Conservation (phyloP, 2,113 vertebrate species). For the Budorcas taxicolor region DNA sequence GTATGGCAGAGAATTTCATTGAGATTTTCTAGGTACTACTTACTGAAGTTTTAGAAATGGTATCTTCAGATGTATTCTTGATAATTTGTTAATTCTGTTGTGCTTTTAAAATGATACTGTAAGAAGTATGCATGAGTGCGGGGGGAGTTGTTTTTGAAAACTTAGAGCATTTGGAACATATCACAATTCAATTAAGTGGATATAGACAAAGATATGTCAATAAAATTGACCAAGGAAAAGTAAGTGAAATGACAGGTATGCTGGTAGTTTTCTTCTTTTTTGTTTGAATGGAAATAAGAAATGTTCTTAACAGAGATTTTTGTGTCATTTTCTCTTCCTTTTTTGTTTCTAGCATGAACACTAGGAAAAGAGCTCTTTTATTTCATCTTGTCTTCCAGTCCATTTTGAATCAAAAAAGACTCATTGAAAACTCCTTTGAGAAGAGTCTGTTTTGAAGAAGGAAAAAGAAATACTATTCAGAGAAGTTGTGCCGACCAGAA, state of each 20-base stretch:
- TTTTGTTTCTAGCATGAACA: slow-evolving; percentile 44
- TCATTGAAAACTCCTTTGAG: slow-evolving; percentile 58
- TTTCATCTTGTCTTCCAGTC: slow-evolving; percentile 56
- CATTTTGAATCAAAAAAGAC: slow-evolving; percentile 62
- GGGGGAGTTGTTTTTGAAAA: not conserved
- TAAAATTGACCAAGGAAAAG: slow-evolving; percentile 39
- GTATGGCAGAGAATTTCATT: not conserved
- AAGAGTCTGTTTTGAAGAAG: slow-evolving; percentile 65
- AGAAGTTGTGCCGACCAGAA: slow-evolving; percentile 43
- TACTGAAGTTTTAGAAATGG: slow-evolving; percentile 14
- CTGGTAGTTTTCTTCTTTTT: not conserved
- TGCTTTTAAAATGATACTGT: slow-evolving; percentile 9
- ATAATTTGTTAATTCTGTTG: slow-evolving; percentile 8
- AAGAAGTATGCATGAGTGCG: not conserved
- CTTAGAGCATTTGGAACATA: not conserved
- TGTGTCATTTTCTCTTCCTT: slow-evolving; percentile 58
- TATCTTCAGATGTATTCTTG: not conserved
- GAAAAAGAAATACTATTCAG: slow-evolving; percentile 54
- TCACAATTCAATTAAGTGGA: not conserved
- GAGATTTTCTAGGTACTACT: not conserved
- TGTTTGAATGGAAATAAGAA: slow-evolving; percentile 44
- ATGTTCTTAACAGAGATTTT: slow-evolving; percentile 51
- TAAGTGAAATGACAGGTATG: slow-evolving; percentile 33
- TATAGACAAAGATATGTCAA: not conserved
- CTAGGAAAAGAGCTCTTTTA: slow-evolving; percentile 59